These are phyloP conservation scores for Anthoscopus minutus DNA, from an alignment of 2,113 vertebrate species.

Conservation along the genomic window DNA sequence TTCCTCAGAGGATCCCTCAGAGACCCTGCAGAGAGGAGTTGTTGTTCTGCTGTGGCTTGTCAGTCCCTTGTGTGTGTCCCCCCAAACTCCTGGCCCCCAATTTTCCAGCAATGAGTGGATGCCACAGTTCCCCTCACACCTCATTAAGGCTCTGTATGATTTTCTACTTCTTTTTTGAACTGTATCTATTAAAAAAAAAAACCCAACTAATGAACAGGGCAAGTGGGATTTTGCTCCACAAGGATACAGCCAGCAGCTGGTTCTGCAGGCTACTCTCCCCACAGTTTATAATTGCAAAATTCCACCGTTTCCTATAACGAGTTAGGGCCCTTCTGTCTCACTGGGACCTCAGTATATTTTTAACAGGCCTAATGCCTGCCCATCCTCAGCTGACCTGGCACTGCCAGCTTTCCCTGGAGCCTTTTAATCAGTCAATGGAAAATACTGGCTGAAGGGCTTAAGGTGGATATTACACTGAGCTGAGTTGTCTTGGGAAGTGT, in stretches of 20 bases:
- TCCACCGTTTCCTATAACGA: not conserved
- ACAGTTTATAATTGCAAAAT: not conserved
- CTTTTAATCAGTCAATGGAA: slow-evolving; percentile 12
- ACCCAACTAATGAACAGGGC: not conserved
- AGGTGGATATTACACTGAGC: not conserved
- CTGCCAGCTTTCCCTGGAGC: not conserved
- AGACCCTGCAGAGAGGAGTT: not conserved
- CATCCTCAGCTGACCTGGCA: slow-evolving; percentile 10
- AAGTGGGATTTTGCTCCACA: not conserved
- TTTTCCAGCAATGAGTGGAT: not conserved
- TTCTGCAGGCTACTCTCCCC: not conserved
- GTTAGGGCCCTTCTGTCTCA: not conserved
- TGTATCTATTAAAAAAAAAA: not conserved
- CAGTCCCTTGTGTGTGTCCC: not conserved
- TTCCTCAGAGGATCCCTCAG: not conserved
- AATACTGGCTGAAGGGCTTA: slow-evolving; percentile 9
- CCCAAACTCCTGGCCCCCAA: not conserved
- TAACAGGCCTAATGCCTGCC: not conserved
- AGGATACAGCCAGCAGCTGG: not conserved
- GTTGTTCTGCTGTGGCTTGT: not conserved
- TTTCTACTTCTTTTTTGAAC: not conserved
- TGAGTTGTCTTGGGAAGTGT: not conserved
- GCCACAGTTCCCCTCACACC: not conserved
- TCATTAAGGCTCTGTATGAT: not conserved
- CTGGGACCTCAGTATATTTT: not conserved